These are phyloP conservation scores for Andrena bicolor DNA, from an alignment of 2,888 invertebrate species.

Conservation along the genomic window DNA sequence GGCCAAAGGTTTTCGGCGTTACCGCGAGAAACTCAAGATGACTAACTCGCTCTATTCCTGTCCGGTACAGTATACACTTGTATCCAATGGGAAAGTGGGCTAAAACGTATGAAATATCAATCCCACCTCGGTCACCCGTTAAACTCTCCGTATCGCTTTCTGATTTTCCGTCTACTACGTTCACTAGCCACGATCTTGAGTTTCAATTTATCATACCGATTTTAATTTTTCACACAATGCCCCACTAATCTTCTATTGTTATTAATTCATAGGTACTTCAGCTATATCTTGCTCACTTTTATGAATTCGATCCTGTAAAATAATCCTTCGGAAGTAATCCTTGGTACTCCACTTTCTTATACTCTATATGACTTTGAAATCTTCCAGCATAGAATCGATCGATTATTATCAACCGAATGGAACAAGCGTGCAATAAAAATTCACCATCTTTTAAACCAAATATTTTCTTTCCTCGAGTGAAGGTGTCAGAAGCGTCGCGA, in stretches of 20 bases:
- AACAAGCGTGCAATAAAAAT: not conserved
- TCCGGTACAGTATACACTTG: constrained; percentile 62
- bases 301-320: no score
- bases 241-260: not conserved
- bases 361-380: no score
- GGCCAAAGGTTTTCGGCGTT: constrained; percentile 65
- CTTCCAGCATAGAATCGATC: no score
- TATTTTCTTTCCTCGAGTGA: no score
- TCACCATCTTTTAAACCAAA: no score
- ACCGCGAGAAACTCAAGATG: constrained; percentile 63
- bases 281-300: not conserved
- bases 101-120: constrained; percentile 67
- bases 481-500: not conserved
- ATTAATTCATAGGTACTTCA: not conserved
- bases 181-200: not conserved
- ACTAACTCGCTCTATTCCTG: constrained; percentile 73
- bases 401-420: not conserved
- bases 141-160: constrained; percentile 32
- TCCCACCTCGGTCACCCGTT: constrained; percentile 43
- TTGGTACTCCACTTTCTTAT: no score
- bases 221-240: not conserved
- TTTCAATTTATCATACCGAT: not conserved
- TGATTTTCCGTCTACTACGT: constrained; percentile 6
- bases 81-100: constrained; percentile 71
- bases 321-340: no score